Evolutionary conservation across 2,888 invertebrate genomes (phyloP).

Genomic region (Nematopogon swammerdamellus): DNA sequence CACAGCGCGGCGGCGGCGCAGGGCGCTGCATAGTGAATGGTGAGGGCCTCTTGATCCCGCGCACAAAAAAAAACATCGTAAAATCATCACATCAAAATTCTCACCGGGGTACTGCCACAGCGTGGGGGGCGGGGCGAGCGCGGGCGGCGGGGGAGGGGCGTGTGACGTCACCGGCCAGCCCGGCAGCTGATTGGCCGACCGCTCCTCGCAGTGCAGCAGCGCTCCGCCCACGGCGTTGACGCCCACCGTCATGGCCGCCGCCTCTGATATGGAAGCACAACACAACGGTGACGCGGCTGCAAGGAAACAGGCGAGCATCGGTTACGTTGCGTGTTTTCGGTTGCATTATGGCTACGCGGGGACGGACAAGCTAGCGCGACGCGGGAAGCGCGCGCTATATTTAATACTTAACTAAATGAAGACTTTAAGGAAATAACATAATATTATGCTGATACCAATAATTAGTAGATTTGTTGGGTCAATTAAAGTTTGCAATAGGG

Average conservation of each 20-base stretch:
- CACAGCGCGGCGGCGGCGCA: too few species aligned
- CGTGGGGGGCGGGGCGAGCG: slow-evolving; percentile 62
- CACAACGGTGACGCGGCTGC: slow-evolving; percentile 33
- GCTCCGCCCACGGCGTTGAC: slow-evolving; percentile 47
- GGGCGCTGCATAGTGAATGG: too few species aligned
- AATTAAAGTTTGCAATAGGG: too few species aligned
- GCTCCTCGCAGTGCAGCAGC: slow-evolving; percentile 63
- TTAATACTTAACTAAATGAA: too few species aligned
- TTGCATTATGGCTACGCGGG: not conserved
- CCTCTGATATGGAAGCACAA: slow-evolving; percentile 49
- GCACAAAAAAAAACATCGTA: too few species aligned
- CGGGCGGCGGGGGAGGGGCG: slow-evolving; percentile 55
- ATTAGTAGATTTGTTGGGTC: too few species aligned
- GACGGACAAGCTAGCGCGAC: too few species aligned
- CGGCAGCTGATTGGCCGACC: slow-evolving; percentile 52
- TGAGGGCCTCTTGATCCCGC: too few species aligned
- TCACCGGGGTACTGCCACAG: slow-evolving; percentile 80
- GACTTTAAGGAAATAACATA: too few species aligned
- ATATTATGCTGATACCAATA: too few species aligned
- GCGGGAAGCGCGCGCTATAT: too few species aligned
- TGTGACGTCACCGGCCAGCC: slow-evolving; percentile 48
- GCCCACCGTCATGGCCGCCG: slow-evolving; percentile 65
- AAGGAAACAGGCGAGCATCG: slow-evolving; percentile 15
- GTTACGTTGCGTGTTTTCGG: not conserved
- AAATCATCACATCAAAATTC: slow-evolving; percentile 18